A percentile compares a stretch with the other conserved stretches of the same genome.
Conservation (phyloP, 2,113 vertebrate species). For the human region GRCh38 chrX:138179001-138179500, state of each 20-base stretch:
- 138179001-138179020: constrained; percentile 3
- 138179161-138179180: neutral
- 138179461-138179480: neutral
- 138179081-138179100: neutral
- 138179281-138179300: neutral
- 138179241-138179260: neutral
- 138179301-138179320: neutral
- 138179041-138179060: neutral
- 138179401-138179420: constrained; percentile 17
- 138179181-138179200: neutral
- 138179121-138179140: neutral
- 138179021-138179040: neutral
- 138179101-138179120: neutral
- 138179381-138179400: constrained; percentile 20
- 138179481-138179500: neutral
- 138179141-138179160: neutral
- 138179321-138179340: constrained; percentile 34
- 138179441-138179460: neutral
- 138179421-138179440: neutral
- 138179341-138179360: constrained; percentile 48
- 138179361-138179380: neutral
- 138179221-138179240: neutral
- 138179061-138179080: neutral
- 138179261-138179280: neutral
- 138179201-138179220: neutral